These are phyloP conservation scores for Caenorhabditis imperialis DNA, from an alignment of 2,888 invertebrate species.

Conservation along the genomic window DNA sequence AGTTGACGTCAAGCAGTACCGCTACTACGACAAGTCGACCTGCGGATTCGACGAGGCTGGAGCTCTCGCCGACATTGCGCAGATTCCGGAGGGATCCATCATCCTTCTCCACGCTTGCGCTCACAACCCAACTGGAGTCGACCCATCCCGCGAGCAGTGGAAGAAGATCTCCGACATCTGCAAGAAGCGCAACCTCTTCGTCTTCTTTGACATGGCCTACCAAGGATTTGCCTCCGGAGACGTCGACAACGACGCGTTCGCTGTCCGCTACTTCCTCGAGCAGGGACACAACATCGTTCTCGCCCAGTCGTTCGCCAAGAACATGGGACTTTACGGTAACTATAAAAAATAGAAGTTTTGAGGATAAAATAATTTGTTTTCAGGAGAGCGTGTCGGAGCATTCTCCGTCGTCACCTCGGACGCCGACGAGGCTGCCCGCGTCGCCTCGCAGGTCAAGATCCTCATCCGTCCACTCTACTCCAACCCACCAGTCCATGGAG, in stretches of 20 bases:
- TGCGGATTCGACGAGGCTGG: constrained; percentile 94
- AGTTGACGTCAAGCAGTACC: constrained; percentile 89
- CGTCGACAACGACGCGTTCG: constrained; percentile 91
- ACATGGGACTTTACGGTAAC: constrained; percentile 96
- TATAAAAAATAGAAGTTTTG: constrained; percentile 2
- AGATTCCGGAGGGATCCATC: constrained; percentile 82
- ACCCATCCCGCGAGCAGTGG: constrained; percentile 87
- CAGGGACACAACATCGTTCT: constrained; percentile 91
- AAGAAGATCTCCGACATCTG: constrained; percentile 89
- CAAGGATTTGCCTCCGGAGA: constrained; percentile 95
- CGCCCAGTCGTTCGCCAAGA: constrained; percentile 98
- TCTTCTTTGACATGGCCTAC: constrained; percentile 78
- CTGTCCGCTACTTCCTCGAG: constrained; percentile 82
- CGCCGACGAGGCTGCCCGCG: constrained; percentile 87
- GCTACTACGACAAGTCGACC: constrained; percentile 93
- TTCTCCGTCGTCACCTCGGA: constrained; percentile 87
- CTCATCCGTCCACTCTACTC: constrained; percentile 82
- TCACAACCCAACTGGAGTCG: constrained; percentile 94
- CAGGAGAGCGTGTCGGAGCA: constrained; percentile 95
- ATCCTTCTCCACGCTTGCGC: constrained; percentile 95
- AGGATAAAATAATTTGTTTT: not conserved
- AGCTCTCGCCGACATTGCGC: constrained; percentile 82
- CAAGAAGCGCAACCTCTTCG: constrained; percentile 79
- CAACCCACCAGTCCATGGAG: constrained; percentile 96
- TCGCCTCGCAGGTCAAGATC: constrained; percentile 81